Evolutionary conservation across 2,113 vertebrate species (phyloP), one percentile per base, ranked within the genome.

Genomic region (Coregonus clupeaformis): DNA sequence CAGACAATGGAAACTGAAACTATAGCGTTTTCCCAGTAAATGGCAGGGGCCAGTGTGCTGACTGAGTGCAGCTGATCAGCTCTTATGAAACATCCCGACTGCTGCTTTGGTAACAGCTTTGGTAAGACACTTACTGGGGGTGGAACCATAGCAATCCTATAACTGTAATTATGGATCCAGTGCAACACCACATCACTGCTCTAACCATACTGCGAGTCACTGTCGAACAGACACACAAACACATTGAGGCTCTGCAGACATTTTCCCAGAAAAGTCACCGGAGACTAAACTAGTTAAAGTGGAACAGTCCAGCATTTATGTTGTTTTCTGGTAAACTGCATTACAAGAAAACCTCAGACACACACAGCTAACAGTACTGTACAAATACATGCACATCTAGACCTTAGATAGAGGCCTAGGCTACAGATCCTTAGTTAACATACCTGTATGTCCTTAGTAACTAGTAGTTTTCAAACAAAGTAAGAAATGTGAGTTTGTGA

Each of bases 91-190:
- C 71, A 75, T 66, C 36, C 63, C 74, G 65, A 79, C 77, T 76
- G 80, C 76, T 81, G 77, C 77, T 86, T 82, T 82, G 49, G 16
- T 42, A 52, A 52, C 76, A 80, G 77, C 77, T 86, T 82, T 82
- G 49, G 16, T 42, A 52, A 52, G 13, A 52, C 49, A 52, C 13
- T 52, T 52, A 52, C 5, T 52, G 13, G 49, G 49, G 16, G 49
- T 52, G 49, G 49, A 52, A 52, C 49, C 49, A 52, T 52, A 18
- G 49, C 18, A 14, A 52, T 52, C 49, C 14, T 52, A 18, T 18
- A 5, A 52, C 1, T 29, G 36, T 52, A 14, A 18, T 52, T 14
- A 18, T 52, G 49, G 16, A 52, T 52, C 36, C 36, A 42, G 36
- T 42, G 36, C 9, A 42, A 42, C 36, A 2, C 36, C 36, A 36